Conservation (phyloP, 2,797 vertebrate genomes). For the Enteromius viviparus region DNA sequence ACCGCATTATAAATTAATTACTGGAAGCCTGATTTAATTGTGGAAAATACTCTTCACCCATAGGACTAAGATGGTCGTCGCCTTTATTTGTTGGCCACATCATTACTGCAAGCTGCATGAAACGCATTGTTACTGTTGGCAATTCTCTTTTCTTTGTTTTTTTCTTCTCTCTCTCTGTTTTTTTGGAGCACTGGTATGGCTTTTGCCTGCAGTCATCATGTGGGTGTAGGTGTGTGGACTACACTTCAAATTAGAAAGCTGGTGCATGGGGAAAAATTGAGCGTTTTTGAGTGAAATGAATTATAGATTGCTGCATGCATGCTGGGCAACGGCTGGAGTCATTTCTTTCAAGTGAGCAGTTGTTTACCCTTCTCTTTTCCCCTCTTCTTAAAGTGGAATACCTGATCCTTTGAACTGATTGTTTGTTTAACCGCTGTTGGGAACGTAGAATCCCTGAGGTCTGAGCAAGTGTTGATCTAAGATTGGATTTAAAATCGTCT, state of each 20-base stretch:
- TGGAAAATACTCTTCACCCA: slow-evolving; percentile 46
- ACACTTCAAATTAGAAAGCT: slow-evolving; percentile 67
- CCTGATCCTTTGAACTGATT: slow-evolving; percentile 81
- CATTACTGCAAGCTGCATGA: slow-evolving; percentile 25
- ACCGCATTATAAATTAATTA: slow-evolving; percentile 54
- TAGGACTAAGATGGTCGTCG: slow-evolving; percentile 52
- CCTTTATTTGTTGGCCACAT: slow-evolving; percentile 41
- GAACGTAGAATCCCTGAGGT: slow-evolving; percentile 81
- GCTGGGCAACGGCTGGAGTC: slow-evolving; percentile 67
- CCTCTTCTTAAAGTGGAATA: slow-evolving; percentile 74
- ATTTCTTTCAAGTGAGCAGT: slow-evolving; percentile 79
- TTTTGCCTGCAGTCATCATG: slow-evolving; percentile 53
- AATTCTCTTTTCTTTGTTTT: slow-evolving; percentile 44
- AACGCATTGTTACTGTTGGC: slow-evolving; percentile 27
- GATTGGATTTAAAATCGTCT: slow-evolving; percentile 82
- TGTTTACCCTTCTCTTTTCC: slow-evolving; percentile 76
- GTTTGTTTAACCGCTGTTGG: slow-evolving; percentile 84
- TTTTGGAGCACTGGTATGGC: slow-evolving; percentile 28
- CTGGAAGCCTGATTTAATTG: slow-evolving; percentile 49
- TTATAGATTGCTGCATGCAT: slow-evolving; percentile 74
- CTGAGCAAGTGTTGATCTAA: slow-evolving; percentile 83
- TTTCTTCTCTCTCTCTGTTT: neutral
- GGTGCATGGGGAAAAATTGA: slow-evolving; percentile 67
- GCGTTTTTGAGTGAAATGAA: slow-evolving; percentile 69
- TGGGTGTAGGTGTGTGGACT: slow-evolving; percentile 59